These are phyloP conservation scores for Magallana ariakensis DNA, from an alignment of 1,140 invertebrate species.

Conservation along the genomic window DNA sequence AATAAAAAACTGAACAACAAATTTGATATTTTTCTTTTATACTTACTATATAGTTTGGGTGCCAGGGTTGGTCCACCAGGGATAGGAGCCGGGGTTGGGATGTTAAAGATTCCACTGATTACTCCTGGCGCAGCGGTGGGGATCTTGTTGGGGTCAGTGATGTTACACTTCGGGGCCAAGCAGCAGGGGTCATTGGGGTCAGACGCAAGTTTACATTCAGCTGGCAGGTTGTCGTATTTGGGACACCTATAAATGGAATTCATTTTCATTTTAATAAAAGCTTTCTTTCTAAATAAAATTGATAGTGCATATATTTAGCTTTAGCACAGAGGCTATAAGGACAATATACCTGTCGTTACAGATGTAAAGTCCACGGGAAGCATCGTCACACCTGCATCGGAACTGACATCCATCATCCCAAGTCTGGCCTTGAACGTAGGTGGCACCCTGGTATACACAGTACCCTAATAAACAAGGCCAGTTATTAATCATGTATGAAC, in stretches of 20 bases:
- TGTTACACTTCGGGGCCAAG: slow-evolving; percentile 61
- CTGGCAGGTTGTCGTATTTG: slow-evolving; percentile 59
- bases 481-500: background rate
- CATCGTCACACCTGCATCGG: slow-evolving; percentile 67
- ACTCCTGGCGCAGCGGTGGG: slow-evolving; percentile 64
- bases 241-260: slow-evolving; percentile 64
- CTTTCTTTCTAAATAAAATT: no score
- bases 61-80: slow-evolving; percentile 57
- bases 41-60: slow-evolving; percentile 63
- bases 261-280: background rate
- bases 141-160: slow-evolving; percentile 55
- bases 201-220: slow-evolving; percentile 63
- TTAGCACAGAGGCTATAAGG: no score
- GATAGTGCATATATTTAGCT: no score
- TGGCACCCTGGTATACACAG: slow-evolving; percentile 69
- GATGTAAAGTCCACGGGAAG: slow-evolving; percentile 61
- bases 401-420: slow-evolving; percentile 72
- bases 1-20: no score
- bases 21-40: no score
- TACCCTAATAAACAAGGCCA: slow-evolving; percentile 10
- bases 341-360: slow-evolving; percentile 65
- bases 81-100: slow-evolving; percentile 65
- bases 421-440: slow-evolving; percentile 65
- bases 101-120: slow-evolving; percentile 61
- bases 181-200: slow-evolving; percentile 69